These are phyloP conservation scores for Sicus ferrugineus DNA, from an alignment of 2,888 invertebrate genomes.

Conservation along the genomic window DNA sequence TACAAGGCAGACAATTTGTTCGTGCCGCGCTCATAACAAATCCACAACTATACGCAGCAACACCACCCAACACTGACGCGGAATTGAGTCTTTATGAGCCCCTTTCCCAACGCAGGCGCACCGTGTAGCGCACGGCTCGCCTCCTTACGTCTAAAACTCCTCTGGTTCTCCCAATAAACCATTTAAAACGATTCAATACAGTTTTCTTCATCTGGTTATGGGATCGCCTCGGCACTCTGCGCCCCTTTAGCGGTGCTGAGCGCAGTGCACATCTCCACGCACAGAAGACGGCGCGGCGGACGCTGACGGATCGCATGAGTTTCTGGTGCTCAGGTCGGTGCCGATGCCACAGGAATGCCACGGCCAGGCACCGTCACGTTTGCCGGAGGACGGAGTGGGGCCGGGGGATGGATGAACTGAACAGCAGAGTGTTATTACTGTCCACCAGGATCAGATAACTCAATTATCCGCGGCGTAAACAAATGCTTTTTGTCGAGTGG, in stretches of 20 bases:
- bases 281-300: neutral
- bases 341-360: too few species aligned
- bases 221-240: conserved; percentile 37
- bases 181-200: conserved; percentile 35
- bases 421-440: conserved; percentile 20
- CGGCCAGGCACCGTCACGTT: neutral
- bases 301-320: conserved; percentile 24
- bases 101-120: neutral
- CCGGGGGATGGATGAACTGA: conserved; percentile 10
- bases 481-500: conserved; percentile 56
- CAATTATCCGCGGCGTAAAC: conserved; percentile 62
- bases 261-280: conserved; percentile 18
- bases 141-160: conserved; percentile 2
- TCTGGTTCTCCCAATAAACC: conserved; percentile 35
- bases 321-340: conserved; percentile 5
- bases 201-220: conserved; percentile 44
- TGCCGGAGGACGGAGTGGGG: neutral
- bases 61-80: neutral
- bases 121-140: neutral
- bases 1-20: conserved; percentile 31
- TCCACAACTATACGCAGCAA: neutral
- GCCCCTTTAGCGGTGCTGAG: neutral
- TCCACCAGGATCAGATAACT: conserved; percentile 59
- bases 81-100: conserved; percentile 25
- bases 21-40: conserved; percentile 25